A percentile compares a stretch with the other conserved stretches of the same genome.
These are phyloP conservation scores for Nemotelus nigrinus DNA, from an alignment of 2,888 invertebrate species.

Conservation along the genomic window DNA sequence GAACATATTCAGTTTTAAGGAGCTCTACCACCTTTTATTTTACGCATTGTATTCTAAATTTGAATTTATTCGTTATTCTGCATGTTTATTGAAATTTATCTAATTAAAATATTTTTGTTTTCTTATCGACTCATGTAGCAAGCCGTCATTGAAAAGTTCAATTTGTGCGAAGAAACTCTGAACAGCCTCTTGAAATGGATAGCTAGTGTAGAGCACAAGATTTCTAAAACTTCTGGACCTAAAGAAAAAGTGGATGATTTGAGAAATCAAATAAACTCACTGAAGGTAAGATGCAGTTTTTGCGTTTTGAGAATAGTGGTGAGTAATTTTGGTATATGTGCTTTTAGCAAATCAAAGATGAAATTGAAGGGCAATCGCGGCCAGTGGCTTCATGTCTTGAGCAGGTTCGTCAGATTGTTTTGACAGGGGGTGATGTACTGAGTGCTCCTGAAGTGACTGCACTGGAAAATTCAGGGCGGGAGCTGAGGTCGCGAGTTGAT, in stretches of 20 bases:
- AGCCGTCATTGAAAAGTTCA: slow-evolving; percentile 95
- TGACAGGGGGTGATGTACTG: slow-evolving; percentile 90
- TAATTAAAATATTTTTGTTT: slow-evolving; percentile 29
- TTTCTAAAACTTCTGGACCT: slow-evolving; percentile 86
- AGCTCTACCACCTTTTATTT: neutral
- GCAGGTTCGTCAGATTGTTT: slow-evolving; percentile 88
- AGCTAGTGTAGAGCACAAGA: slow-evolving; percentile 81
- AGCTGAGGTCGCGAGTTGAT: slow-evolving; percentile 84
- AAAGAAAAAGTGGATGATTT: slow-evolving; percentile 88
- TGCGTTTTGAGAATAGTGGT: neutral
- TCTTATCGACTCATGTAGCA: slow-evolving; percentile 70
- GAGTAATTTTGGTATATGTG: slow-evolving; percentile 20
- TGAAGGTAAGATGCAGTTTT: slow-evolving; percentile 73
- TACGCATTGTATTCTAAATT: neutral
- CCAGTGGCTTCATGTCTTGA: slow-evolving; percentile 87
- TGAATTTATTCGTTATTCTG: slow-evolving; percentile 18
- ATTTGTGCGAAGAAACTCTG: slow-evolving; percentile 87
- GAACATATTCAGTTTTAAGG: neutral
- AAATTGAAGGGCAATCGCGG: slow-evolving; percentile 85
- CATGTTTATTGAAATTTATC: slow-evolving; percentile 9
- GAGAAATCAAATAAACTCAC: slow-evolving; percentile 86
- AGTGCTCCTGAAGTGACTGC: slow-evolving; percentile 90
- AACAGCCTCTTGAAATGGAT: slow-evolving; percentile 89
- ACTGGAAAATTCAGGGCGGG: slow-evolving; percentile 86
- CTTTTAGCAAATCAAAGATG: slow-evolving; percentile 84